Base-by-base conservation (phyloP, 2,888 invertebrate species). In the Ceratothoa steindachneri region DNA sequence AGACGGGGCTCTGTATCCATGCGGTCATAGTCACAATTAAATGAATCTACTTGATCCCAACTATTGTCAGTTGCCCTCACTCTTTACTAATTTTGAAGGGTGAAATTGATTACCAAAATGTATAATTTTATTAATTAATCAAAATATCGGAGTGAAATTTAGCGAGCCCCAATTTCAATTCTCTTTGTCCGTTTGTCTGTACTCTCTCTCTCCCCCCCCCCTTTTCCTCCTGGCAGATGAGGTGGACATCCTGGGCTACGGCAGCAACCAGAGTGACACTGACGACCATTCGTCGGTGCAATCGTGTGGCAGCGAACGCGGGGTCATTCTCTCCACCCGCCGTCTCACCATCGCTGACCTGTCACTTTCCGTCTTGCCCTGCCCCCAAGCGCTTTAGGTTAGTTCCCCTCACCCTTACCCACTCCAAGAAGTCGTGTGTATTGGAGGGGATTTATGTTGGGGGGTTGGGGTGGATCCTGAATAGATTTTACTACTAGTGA, bases 191-290 rank as follows among this genome's bases (percentile, higher is more conserved):
- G 5, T 69, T n/a, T 55, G 30, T 60, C 69, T 60, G 3, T 29
- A 9, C 68, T 3, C 53, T 41, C 41, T 15, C 15, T 41, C 41
- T 41, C 41, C 15, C 41, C 41, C 15, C 15, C 41, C 15, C 41
- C 30, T 24, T 79, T 67, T 15, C 15, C 41, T 41, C 15, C 41
- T 41, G 7, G 41, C 89, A 92, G 92, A 92, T 86, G 92, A 92
- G 85, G 91, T 92, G 83, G 93, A 93, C 86, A 91, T 93, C 83
- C 90, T 91, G 83, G 92, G 93, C 74, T 92, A 92, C 87, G 91
- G 92, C 85, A 85, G 85, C 81, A 76, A 76, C 71, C 90, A 90
- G 81, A 80, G 80, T 65, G 80, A 80, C 67, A 76, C 76, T 19
- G 92, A 92, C 86, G 92, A 92, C 85, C 89, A 91, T 83, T 89